These are phyloP conservation scores for zebrafish (Danio rerio) DNA, from an alignment of 2,113 vertebrate species.

Conservation along the genomic window GRCz12tu NC_133193.1:36269001-36269500, in stretches of 20 bases:
- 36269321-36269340: conserved; percentile 51
- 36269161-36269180: conserved; percentile 53
- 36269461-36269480: no score
- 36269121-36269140: conserved; percentile 56
- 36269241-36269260: conserved; percentile 59
- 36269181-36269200: conserved; percentile 46
- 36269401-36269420: no score
- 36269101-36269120: conserved; percentile 56
- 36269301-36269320: conserved; percentile 64
- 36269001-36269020: no score
- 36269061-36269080: conserved; percentile 62
- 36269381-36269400: no score
- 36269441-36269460: no score
- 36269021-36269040: no score
- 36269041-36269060: conserved; percentile 56
- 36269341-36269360: conserved; percentile 73
- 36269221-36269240: conserved; percentile 25
- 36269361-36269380: conserved; percentile 47
- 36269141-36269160: conserved; percentile 56
- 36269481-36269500: no score
- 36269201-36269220: conserved; percentile 63
- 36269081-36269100: conserved; percentile 65
- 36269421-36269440: no score
- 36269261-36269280: conserved; percentile 55
- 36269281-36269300: conserved; percentile 62